Percentiles rank a stretch among this genome's conserved stretches.
phyloP scores from a whole-genome alignment of 2,797 vertebrate genomes.

The Helicolenus hilgendorfi region DNA sequence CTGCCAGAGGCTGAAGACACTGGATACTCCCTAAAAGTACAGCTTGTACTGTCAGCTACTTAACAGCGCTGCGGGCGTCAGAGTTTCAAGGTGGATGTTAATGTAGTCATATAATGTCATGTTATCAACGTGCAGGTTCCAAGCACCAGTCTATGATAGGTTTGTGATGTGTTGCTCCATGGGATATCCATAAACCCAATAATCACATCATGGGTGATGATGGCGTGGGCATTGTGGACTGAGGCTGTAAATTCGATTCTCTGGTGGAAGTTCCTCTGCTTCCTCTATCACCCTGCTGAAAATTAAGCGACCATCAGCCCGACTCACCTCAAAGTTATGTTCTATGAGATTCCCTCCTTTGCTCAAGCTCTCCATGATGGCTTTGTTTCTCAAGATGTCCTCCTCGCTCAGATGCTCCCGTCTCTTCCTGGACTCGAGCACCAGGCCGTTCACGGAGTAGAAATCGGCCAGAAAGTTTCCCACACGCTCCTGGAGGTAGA shows the following conservation, averaged over 20 bases:
- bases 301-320: not conserved
- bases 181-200: not conserved
- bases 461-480: slow-evolving; percentile 99
- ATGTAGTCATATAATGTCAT: not conserved
- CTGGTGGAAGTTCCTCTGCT: not conserved
- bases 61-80: not conserved
- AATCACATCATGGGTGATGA: not conserved
- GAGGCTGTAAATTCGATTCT: not conserved
- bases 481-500: slow-evolving; percentile 93
- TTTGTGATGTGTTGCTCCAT: not conserved
- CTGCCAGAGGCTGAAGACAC: not conserved
- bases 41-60: not conserved
- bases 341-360: slow-evolving; percentile 98
- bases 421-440: slow-evolving; percentile 97
- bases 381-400: slow-evolving; percentile 98
- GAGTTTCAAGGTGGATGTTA: not conserved
- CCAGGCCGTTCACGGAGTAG: slow-evolving; percentile 97
- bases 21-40: not conserved
- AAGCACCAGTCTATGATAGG: not conserved
- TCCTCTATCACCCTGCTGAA: not conserved
- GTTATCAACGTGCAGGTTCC: not conserved
- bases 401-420: slow-evolving; percentile 98
- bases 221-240: not conserved
- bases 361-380: slow-evolving; percentile 99
- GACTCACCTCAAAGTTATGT: slow-evolving; percentile 96